Evolutionary conservation across 1,140 invertebrate genomes (phyloP).

Genomic region (Pectinophora gossypiella): DNA sequence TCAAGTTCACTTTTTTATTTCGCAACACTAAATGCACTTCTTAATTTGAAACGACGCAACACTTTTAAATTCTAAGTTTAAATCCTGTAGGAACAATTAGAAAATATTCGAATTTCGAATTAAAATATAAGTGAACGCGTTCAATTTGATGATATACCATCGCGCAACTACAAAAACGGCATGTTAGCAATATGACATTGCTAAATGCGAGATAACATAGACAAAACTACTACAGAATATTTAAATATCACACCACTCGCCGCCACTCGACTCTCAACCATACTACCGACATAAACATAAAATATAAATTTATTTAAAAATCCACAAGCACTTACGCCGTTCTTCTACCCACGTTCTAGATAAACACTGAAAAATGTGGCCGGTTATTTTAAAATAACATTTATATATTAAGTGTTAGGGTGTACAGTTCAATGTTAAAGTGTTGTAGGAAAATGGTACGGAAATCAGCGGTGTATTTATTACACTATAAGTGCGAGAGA

Average conservation of each 20-base stretch:
- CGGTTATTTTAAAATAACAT: background rate
- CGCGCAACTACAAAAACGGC: conserved; percentile 18
- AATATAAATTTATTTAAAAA: conserved; percentile 8
- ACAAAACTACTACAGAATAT: conserved; percentile 20
- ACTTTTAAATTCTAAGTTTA: too few species aligned
- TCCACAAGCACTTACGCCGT: conserved; percentile 15
- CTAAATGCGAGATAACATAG: conserved; percentile 60
- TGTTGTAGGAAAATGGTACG: conserved; percentile 49
- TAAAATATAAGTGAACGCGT: too few species aligned
- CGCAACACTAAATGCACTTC: too few species aligned
- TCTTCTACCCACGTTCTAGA: conserved; percentile 24
- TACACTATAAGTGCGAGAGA: conserved; percentile 31
- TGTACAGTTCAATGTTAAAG: conserved; percentile 20
- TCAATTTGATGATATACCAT: background rate
- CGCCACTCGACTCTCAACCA: conserved; percentile 15
- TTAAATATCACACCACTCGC: conserved; percentile 11
- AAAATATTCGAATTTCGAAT: too few species aligned
- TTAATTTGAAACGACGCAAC: too few species aligned
- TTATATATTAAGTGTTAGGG: background rate
- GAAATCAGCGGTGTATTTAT: conserved; percentile 31
- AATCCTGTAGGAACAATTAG: too few species aligned
- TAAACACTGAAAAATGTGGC: conserved; percentile 49
- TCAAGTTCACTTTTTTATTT: too few species aligned
- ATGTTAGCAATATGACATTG: conserved; percentile 60
- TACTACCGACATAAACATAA: conserved; percentile 6